Evolutionary conservation across 2,888 invertebrate genomes (phyloP), one percentile per base, ranked within the genome.

Genomic region (Melinaea menophilus): DNA sequence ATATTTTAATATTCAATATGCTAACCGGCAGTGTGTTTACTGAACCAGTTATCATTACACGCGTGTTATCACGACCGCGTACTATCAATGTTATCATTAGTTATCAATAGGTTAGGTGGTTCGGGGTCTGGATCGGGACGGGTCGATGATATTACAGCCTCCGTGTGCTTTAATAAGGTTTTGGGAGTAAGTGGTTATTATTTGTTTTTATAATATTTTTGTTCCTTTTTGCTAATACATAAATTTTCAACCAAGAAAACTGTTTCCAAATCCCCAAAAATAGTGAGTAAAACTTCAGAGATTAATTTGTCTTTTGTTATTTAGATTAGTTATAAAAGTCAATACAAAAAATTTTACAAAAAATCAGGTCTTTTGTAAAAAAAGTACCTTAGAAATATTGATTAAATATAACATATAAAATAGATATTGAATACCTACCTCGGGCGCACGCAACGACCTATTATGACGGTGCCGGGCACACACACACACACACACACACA

Each of bases 1-100:
- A 77, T 78, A 76, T 79, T 79, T 78, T 77, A 78, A 78, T 79
- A 78, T 79, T 75, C 75, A 75, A 71, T 73, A 72, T 79, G 79
- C 81, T 82, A 80, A 80, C 76, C 66, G 73, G 63, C 55, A 45
- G 60, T 59, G 77, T 75, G 77, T 81, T 79, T 79, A 80, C 76
- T 51, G 58, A 55, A 56, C 64, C 63, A 65, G 64, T 66, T 57
- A 62, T 67, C 62, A 70, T 48, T 55, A 62, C 55, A 65, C 41
- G 54, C 62, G 63, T 60, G 58, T 22, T 22, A 22, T 22, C 22
- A 22, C 22, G 22, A 58, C 54, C 47, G 58, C 41, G 51, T 51
- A 51, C 12, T 31, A 31, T 57, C 37, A 61, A 58, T 59, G 7
- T 59, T 59, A 54, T 54, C 13, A 31, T 13, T 59, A 34, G 35